Percentiles rank a stretch among this genome's conserved stretches.
These are phyloP conservation scores for Ericerus pela DNA, from an alignment of 1,140 invertebrate genomes.

Conservation along the genomic window DNA sequence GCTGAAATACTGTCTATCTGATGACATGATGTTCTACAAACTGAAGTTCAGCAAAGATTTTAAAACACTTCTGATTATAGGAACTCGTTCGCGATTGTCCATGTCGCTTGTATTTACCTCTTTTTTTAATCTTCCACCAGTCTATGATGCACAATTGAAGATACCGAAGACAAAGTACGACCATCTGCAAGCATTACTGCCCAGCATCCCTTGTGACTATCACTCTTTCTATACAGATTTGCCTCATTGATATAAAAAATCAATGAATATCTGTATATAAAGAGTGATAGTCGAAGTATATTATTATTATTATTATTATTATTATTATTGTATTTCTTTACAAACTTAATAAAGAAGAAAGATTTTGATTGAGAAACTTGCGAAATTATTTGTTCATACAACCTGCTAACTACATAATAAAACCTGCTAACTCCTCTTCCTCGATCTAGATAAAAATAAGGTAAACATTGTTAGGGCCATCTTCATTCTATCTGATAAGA, in stretches of 20 bases:
- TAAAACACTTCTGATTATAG: background rate
- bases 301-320: too few relatives aligned
- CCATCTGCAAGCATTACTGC: too few relatives aligned
- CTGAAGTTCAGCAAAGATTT: conserved; percentile 17
- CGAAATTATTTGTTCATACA: background rate
- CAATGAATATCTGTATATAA: too few relatives aligned
- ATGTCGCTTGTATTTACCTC: background rate
- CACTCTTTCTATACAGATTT: too few relatives aligned
- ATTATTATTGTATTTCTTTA: too few relatives aligned
- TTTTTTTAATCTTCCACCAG: background rate
- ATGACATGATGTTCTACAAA: conserved; percentile 21
- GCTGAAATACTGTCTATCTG: conserved; percentile 19
- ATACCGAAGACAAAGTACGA: background rate
- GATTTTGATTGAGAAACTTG: too few relatives aligned
- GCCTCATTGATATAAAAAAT: too few relatives aligned
- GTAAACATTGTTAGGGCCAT: background rate
- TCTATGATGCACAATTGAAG: background rate
- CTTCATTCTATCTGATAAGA: background rate
- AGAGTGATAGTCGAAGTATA: too few relatives aligned
- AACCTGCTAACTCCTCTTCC: background rate
- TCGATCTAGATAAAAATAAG: background rate
- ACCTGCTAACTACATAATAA: background rate
- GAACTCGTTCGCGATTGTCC: background rate
- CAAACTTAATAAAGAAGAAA: too few relatives aligned
- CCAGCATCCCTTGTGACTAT: too few relatives aligned